Evolutionary conservation across 2,113 vertebrate species (phyloP), one percentile per base, ranked within the genome.

Genomic region (Perccottus glenii): DNA sequence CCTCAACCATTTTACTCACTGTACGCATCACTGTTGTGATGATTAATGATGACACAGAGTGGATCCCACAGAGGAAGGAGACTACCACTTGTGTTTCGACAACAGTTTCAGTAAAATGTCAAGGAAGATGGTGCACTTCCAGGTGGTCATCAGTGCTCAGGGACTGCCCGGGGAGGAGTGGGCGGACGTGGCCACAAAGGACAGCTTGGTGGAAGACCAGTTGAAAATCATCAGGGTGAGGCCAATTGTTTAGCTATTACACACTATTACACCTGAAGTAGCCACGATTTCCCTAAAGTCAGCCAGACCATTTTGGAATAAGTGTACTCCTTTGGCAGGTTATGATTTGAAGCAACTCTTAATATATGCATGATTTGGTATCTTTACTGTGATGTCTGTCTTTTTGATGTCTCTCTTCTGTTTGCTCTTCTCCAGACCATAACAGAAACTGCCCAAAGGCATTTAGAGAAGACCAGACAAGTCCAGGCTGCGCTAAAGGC

Each of bases 31-130:
- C 19, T 27, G 19, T 27, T 27, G 3, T 27, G 19, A 27, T 27
- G 19, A 27, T 27, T 27, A 27, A 27, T 27, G 19, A 27, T 27
- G 19, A 27, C 19, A 8, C 68, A 97, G 96, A 40, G 87, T 96
- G 82, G 93, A 96, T 58, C 75, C 89, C 32, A 94, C 94, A 0
- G 93, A 94, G 55, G 86, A 90, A 0, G 95, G 96, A 0, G 96
- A 97, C 82, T 96, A 97, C 86, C 89, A 85, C 62, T 82, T 97
- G 45, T 98, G 95, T 74, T 98, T 98, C n/a, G 96, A 98, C 88
- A 96, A 97, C 89, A 94, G 93, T 80, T 97, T 95, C 88, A 96
- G 95, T 82, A 92, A 90, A 44, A 78, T 95, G 60, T 94, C 94
- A 0, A 92, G 94, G 85, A 98, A 98, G 84, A 82, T 96, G 68